A percentile compares a stretch with the other conserved stretches of the same genome.
phyloP scores from a whole-genome alignment of 2,797 vertebrate genomes.

The Arrhamphus sclerolepis region DNA sequence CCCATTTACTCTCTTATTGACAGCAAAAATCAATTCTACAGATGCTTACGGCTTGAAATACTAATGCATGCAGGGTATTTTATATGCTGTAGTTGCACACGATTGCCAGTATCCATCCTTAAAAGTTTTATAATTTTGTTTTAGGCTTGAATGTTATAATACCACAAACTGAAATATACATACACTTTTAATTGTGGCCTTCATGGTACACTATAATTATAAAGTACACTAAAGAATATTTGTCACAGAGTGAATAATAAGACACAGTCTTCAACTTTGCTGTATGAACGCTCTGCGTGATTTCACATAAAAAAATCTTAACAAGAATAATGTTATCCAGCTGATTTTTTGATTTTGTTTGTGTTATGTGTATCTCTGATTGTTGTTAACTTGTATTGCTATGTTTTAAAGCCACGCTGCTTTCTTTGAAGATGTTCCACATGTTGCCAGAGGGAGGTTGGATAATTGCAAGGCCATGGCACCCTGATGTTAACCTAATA shows the following conservation, averaged over 20 bases:
- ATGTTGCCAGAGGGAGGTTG: conserved; percentile 31
- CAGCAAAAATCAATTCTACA: conserved; percentile 33
- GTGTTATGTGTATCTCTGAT: neutral
- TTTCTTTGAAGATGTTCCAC: conserved; percentile 49
- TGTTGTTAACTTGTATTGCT: too few species aligned
- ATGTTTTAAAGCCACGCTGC: conserved; percentile 20
- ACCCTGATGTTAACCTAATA: conserved; percentile 39
- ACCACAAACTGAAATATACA: conserved; percentile 30
- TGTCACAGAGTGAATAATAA: neutral
- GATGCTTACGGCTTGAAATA: conserved; percentile 50
- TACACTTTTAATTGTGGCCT: conserved; percentile 16
- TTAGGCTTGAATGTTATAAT: conserved; percentile 22
- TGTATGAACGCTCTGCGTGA: too few species aligned
- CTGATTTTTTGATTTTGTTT: neutral
- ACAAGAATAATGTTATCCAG: neutral
- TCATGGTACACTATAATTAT: conserved; percentile 35
- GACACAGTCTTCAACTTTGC: too few species aligned
- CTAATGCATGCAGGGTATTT: conserved; percentile 44
- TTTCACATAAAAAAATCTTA: too few species aligned
- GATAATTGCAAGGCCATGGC: conserved; percentile 31
- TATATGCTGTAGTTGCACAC: conserved; percentile 17
- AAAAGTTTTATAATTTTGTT: conserved; percentile 15
- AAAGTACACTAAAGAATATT: conserved; percentile 3
- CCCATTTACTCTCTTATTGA: conserved; percentile 33
- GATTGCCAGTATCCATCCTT: neutral